A percentile compares a stretch with the other conserved stretches of the same genome.
These are phyloP conservation scores for Drosophila vallismaia DNA, from an alignment of 2,888 invertebrate genomes.

Conservation along the genomic window DNA sequence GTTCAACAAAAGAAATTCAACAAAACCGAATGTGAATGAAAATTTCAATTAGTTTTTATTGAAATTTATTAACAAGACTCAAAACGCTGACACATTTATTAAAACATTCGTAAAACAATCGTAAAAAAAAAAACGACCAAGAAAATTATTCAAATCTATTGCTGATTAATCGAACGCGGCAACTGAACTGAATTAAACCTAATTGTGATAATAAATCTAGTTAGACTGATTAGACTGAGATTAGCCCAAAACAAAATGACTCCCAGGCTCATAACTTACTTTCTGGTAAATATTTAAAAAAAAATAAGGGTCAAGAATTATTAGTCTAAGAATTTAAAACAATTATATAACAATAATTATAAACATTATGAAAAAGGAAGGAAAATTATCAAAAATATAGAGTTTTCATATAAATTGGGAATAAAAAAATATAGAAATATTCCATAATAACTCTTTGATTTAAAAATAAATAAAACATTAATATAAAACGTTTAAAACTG, in stretches of 20 bases:
- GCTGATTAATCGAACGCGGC: constrained; percentile 47
- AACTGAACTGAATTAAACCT: constrained; percentile 22
- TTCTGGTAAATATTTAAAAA: constrained; percentile 72
- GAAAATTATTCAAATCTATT: constrained; percentile 24
- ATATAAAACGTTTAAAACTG: no score
- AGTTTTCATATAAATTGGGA: no score
- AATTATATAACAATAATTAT: no score
- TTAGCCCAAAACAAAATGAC: constrained; percentile 67
- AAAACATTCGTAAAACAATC: constrained; percentile 14
- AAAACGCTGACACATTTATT: constrained; percentile 46
- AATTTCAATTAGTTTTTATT: constrained; percentile 61
- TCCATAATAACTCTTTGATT: no score
- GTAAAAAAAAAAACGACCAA: constrained; percentile 1
- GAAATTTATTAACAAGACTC: constrained; percentile 52
- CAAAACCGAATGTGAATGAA: constrained; percentile 20
- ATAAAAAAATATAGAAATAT: no score
- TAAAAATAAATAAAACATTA: no score
- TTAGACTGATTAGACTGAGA: constrained; percentile 59
- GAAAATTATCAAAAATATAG: no score
- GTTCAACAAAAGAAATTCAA: not conserved
- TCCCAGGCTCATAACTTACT: constrained; percentile 79
- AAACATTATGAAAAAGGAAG: no score
- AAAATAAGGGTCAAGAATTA: no score
- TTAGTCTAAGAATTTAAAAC: no score
- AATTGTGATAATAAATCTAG: constrained; percentile 59